These are phyloP conservation scores for Hemicrepidius hirtus DNA, from an alignment of 2,888 invertebrate species.

Conservation along the genomic window DNA sequence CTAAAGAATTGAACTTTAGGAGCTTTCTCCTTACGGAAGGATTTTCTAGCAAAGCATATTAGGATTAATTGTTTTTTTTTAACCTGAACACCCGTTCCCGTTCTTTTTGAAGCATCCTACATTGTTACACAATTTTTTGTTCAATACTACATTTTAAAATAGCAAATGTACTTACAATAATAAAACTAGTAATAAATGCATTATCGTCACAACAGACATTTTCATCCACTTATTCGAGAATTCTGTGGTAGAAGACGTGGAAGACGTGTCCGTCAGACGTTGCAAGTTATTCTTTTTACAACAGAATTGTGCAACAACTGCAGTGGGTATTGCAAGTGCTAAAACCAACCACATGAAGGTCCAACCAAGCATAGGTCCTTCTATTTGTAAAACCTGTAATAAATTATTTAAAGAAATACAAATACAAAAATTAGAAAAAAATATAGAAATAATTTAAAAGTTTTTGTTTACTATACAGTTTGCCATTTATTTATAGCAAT, in stretches of 20 bases:
- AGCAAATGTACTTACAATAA: conserved; percentile 64
- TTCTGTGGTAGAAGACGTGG: not conserved
- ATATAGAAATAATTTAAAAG: too few species aligned
- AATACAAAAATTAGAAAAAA: too few species aligned
- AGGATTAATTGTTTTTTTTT: too few species aligned
- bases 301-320: conserved; percentile 35
- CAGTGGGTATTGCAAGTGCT: conserved; percentile 52
- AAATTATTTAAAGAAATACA: not conserved
- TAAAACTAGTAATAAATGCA: conserved; percentile 60
- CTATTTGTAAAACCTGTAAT: conserved; percentile 64
- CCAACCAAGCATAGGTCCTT: conserved; percentile 64
- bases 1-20: too few species aligned
- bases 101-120: too few species aligned
- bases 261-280: conserved; percentile 19
- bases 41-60: too few species aligned
- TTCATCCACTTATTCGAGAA: not conserved
- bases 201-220: conserved; percentile 51
- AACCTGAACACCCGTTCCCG: too few species aligned
- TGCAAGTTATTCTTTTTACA: conserved; percentile 21
- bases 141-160: too few species aligned
- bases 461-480: too few species aligned
- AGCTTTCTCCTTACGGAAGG: too few species aligned
- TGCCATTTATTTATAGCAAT: too few species aligned
- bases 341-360: conserved; percentile 64
- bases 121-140: not conserved